Conservation (phyloP, 2,113 vertebrate species). For the Ifrita kowaldi region DNA sequence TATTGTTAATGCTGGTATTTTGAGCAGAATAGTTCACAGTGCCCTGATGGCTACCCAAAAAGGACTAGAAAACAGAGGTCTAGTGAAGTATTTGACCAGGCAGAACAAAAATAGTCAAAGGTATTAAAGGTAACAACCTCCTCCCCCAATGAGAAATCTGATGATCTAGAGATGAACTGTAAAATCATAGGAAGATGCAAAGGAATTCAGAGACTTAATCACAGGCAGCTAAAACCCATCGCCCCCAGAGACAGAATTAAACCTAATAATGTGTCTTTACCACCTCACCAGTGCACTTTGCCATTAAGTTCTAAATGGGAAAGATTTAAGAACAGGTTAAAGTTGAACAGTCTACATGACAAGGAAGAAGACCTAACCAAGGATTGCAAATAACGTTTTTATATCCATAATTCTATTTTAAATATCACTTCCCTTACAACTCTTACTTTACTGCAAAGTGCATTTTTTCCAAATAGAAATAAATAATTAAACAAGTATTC, state of each 20-base stretch:
- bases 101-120: background rate
- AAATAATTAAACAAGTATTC: background rate
- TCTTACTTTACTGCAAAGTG: background rate
- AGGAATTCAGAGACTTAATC: background rate
- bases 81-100: background rate
- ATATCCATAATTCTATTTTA: background rate
- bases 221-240: background rate
- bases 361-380: background rate
- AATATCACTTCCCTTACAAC: background rate
- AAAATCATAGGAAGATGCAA: background rate
- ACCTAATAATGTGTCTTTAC: background rate
- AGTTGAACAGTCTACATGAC: background rate
- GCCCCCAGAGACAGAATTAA: background rate
- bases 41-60: background rate
- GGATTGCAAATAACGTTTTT: background rate
- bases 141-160: background rate
- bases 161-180: background rate
- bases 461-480: background rate
- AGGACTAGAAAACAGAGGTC: background rate
- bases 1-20: background rate
- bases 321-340: background rate
- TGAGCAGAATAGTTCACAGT: background rate
- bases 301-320: background rate
- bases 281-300: background rate
- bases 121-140: background rate